Evolutionary conservation across 2,888 invertebrate species (phyloP), one percentile per base, ranked within the genome.

Genomic region (Archips xylosteana): DNA sequence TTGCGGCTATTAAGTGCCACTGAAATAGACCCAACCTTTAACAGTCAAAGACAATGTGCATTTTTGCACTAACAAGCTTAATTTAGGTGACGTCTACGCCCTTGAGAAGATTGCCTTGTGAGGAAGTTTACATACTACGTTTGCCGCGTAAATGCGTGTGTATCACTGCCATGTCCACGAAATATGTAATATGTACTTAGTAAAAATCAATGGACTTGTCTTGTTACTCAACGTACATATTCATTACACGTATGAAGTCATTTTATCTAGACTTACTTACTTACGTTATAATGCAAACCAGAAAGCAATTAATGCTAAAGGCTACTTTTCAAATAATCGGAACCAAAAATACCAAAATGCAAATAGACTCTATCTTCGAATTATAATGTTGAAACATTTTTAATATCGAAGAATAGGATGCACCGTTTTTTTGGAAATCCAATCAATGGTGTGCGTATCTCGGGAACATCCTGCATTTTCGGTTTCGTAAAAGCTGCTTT

Each of bases 401-500:
- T 5, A 60, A 49, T 61, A 42, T 15, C 23, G 49, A 62, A 68
- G n/a, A 64, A 60, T 45, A 45, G 23, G 23, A 49, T 36, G 61
- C 51, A 15, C 12, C 5, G 1, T 65, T 64, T 64, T 64, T 70
- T 64, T 15, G 34, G 62, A 70, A 60, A 61, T 65, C 60, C 45
- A 45, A 70, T 70, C 64, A 45, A 42, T 59, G 42, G 51, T 60
- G 74, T 70, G 74, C 65, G 65, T 74, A 74, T 74, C 69, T 69
- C 15, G 42, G 60, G 61, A 65, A 70, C 69, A 70, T 74, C 74
- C 74, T 74, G 69, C 64, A 65, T 74, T 51, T 69, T 69, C 42
- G 65, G 54, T 74, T 61, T 45, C 36, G 65, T 70, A 70, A 74
- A 70, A 74, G 71, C 70, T 63, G 60, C 75, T 74, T 75, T 72